Base-by-base conservation (phyloP, 2,113 vertebrate genomes). In the Carassius carassius region DNA sequence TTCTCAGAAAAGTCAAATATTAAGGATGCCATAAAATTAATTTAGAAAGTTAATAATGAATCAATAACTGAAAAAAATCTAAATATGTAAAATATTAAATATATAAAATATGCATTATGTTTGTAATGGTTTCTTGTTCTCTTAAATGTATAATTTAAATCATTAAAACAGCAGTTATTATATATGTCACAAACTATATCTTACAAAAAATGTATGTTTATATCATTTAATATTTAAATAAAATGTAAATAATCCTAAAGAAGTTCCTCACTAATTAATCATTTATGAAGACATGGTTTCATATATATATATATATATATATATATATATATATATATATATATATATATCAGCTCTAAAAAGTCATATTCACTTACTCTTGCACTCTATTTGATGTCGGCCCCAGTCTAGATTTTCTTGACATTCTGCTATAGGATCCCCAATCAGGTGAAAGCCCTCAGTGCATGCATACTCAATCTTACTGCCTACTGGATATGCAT, bases 381-480 rank as follows among this genome's bases (percentile, higher is more conserved):
- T 93, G 90, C 98, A 99, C 72, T 92, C 87, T 88, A 90, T 93
- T 4, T 86, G 54, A 79, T 87, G 92, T 62, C 65, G 73, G 63
- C 78, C 92, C 97, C 97, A 98, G 3, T 63, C 91, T 69, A 94
- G 93, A 86, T 94, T 90, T 74, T 95, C 93, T n/a, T 73, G 90
- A 90, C 97, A 98, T 51, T 92, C 93, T 77, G 93, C 95, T 78
- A 94, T 19, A 12, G 95, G 89, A 17, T 94, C 87, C 58, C 97
- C 97, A 60, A 86, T 79, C 41, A 98, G 92, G 86, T 94, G 91
- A 84, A 94, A 94, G 3, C 95, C 95, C 0, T 93, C 87, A 21
- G 92, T 92, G 77, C 98, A 98, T 63, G 93, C 88, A 84, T 97
- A 98, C 11, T 94, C 54, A 65, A 97, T 91, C 0, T 13, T 95